Conservation (phyloP, 2,113 vertebrate genomes). For the Nematolebias whitei region DNA sequence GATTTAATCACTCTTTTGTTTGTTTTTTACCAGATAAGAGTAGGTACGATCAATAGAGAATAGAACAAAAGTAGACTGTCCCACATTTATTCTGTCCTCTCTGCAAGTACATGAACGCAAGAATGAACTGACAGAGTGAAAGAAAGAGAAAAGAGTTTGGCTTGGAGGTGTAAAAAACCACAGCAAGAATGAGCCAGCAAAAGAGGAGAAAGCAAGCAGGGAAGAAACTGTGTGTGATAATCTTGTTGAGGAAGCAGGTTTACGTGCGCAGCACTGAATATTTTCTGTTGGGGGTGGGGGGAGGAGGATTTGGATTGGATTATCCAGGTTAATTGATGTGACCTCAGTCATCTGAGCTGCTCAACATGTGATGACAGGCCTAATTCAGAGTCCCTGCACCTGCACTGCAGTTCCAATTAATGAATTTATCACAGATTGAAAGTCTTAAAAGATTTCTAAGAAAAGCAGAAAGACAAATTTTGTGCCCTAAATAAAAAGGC, state of each 20-base stretch:
- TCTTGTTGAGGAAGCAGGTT: conserved; percentile 72
- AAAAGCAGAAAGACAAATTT: background rate
- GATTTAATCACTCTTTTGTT: conserved; percentile 38
- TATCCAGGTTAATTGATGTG: conserved; percentile 74
- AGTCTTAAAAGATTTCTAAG: conserved; percentile 24
- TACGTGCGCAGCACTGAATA: conserved; percentile 64
- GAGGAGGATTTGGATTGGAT: conserved; percentile 69
- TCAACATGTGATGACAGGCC: conserved; percentile 62
- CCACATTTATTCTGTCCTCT: background rate
- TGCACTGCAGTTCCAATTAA: conserved; percentile 37
- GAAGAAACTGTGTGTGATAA: conserved; percentile 65
- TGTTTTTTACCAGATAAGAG: too few species aligned
- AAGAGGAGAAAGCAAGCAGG: conserved; percentile 46
- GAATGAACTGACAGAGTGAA: conserved; percentile 19
- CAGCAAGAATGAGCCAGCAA: conserved; percentile 25
- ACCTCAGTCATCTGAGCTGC: conserved; percentile 63
- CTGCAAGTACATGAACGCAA: conserved; percentile 41
- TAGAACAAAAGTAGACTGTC: conserved; percentile 46
- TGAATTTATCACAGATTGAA: conserved; percentile 29
- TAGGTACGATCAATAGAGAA: conserved; percentile 46
- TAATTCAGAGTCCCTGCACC: conserved; percentile 48
- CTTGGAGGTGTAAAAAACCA: conserved; percentile 13
- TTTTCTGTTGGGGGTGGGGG: conserved; percentile 51
- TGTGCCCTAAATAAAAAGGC: background rate
- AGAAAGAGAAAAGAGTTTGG: conserved; percentile 11